Evolutionary conservation across 1,140 invertebrate genomes (phyloP).

Genomic region (Neuroterus valhalla): DNA sequence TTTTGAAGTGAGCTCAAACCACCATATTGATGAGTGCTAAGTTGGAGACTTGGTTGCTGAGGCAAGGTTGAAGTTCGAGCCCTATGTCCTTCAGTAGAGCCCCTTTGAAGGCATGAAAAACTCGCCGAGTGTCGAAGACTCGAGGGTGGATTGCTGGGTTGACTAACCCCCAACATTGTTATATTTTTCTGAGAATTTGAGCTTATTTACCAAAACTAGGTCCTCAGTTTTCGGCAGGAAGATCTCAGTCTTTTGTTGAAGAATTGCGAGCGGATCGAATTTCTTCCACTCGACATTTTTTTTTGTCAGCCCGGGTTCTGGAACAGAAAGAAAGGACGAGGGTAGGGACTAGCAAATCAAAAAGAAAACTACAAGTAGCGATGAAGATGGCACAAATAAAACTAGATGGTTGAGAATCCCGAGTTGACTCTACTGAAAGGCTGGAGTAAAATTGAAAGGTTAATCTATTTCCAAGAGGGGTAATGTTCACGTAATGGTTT

Average conservation of each 20-base stretch:
- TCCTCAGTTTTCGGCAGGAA: neutral
- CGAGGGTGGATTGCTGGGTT: slow-evolving; percentile 70
- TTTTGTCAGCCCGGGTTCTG: slow-evolving; percentile 49
- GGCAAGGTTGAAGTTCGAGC: slow-evolving; percentile 74
- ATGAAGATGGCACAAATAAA: slow-evolving; percentile 46
- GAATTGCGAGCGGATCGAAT: neutral
- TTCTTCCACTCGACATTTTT: slow-evolving; percentile 5
- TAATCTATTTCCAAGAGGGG: no score
- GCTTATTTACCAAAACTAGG: slow-evolving; percentile 46
- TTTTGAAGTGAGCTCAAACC: slow-evolving; percentile 41
- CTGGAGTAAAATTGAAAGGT: no score
- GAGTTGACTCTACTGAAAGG: no score
- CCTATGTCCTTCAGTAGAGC: slow-evolving; percentile 68
- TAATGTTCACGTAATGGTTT: no score
- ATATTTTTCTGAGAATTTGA: slow-evolving; percentile 31
- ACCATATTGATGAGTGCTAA: slow-evolving; percentile 57
- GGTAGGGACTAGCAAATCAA: slow-evolving; percentile 70
- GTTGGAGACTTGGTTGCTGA: slow-evolving; percentile 65
- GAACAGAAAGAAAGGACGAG: slow-evolving; percentile 70
- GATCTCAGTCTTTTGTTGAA: slow-evolving; percentile 13
- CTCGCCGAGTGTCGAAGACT: slow-evolving; percentile 75
- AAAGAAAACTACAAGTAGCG: slow-evolving; percentile 58
- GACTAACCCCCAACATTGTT: slow-evolving; percentile 73
- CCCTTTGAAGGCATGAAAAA: slow-evolving; percentile 74
- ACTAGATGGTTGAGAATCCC: no score